Base-by-base conservation (phyloP, 2,888 invertebrate genomes). In the Bimastos eiseni region DNA sequence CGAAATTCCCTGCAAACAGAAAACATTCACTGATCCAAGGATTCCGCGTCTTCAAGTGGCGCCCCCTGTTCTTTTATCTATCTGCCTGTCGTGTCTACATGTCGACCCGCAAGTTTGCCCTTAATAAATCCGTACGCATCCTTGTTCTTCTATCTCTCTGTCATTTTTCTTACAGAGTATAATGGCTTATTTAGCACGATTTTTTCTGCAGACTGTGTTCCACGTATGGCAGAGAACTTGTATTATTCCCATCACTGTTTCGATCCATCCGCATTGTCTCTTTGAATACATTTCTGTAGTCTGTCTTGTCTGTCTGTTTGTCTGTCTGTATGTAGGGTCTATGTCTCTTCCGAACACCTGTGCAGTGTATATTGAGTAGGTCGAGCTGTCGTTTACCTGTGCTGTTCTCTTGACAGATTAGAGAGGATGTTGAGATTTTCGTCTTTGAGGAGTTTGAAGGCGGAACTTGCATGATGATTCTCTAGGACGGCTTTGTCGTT, bases 401-500 rank as follows among this genome's bases (percentile, higher is more conserved):
- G 96, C 95, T 99, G 98, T 94, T 98, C 98, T 89, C 97, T 96
- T 49, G 98, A 97, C 90, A 99, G 96, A 95, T 98, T 97, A 94
- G 97, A 96, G 89, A 98, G 96, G 92, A 99, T 97, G 95, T 98
- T 98, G 91, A 93, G 92, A 95, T 97, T 97, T 91, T 98, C 98
- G 90, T 98, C 98, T 93, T 96, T 97, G 95, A 98, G 96, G 94
- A 98, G 95, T 96, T 97, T 96, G 95, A 98, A 98, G 91, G 97
- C 97, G 88, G 97, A 97, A 93, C 97, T 97, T 93, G 97, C 97
- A 95, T 98, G 98, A 94, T 98, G 97, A 94, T 98, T 98, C 95
- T 98, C 98, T 91, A 98, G 96, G 34, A 98, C 98, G 2, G 97
- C 97, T 89, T 98, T 96, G 95, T 98, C 98, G 95, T 98, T 98